A percentile compares a stretch with the other conserved stretches of the same genome.
phyloP scores from a whole-genome alignment of 2,888 invertebrate species.

The Tiphia femorata region DNA sequence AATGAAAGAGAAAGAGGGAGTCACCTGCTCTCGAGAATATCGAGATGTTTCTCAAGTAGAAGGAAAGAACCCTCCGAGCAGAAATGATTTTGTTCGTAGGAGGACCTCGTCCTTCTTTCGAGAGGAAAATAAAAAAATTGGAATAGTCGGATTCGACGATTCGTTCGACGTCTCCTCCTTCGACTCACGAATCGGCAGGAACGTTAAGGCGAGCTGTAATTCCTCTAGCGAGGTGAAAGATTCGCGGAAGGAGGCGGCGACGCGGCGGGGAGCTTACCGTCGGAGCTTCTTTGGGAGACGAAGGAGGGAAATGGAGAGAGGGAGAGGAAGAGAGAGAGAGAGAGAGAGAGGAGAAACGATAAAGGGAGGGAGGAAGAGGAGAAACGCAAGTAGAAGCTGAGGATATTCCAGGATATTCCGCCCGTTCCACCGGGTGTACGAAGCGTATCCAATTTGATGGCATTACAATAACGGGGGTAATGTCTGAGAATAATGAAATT shows the following conservation, averaged over 20 bases:
- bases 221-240: slow-evolving; percentile 16
- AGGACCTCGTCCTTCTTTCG: slow-evolving; percentile 23
- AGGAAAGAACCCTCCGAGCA: too few relatives aligned
- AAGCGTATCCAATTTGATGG: slow-evolving; percentile 67
- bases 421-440: slow-evolving; percentile 49
- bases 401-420: slow-evolving; percentile 41
- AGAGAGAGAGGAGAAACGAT: neutral
- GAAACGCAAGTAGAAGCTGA: slow-evolving; percentile 19
- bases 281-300: slow-evolving; percentile 5
- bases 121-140: slow-evolving; percentile 9
- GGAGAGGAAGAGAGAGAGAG: slow-evolving; percentile 17
- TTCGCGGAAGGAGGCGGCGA: slow-evolving; percentile 13
- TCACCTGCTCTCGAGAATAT: too few relatives aligned
- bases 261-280: slow-evolving; percentile 10
- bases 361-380: slow-evolving; percentile 10
- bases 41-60: too few relatives aligned
- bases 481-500: slow-evolving; percentile 68
- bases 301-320: slow-evolving; percentile 18
- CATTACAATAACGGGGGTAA: slow-evolving; percentile 68
- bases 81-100: too few relatives aligned
- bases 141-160: neutral
- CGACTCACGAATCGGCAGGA: too few relatives aligned
- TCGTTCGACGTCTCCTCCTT: too few relatives aligned
- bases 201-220: neutral
- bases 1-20: too few relatives aligned